Conservation (phyloP, 2,797 vertebrate species). For the Halcyon leucocephala region DNA sequence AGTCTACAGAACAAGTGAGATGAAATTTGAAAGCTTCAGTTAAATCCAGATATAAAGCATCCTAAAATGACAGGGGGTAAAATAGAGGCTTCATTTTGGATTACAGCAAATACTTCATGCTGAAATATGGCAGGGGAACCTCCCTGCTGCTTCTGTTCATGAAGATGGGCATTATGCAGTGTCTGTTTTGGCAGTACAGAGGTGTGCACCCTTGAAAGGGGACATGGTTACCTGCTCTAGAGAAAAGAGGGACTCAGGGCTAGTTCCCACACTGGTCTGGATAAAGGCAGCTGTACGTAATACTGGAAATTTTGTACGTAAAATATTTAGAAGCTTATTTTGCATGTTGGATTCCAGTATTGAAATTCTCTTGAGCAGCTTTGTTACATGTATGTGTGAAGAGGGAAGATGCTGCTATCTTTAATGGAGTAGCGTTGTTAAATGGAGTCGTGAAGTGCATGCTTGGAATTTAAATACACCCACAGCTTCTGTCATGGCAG, state of each 20-base stretch:
- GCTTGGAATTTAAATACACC: background rate
- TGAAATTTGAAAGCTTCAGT: background rate
- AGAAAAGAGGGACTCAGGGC: background rate
- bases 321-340: background rate
- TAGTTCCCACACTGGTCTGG: background rate
- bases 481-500: background rate
- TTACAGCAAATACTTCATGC: accelerated
- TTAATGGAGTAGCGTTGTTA: background rate
- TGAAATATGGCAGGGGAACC: background rate
- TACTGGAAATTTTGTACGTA: background rate
- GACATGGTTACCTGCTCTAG: background rate
- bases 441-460: background rate
- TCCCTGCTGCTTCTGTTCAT: background rate
- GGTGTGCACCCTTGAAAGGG: background rate
- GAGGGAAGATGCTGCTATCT: background rate
- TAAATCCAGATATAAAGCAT: background rate
- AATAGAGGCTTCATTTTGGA: background rate
- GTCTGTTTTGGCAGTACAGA: background rate
- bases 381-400: accelerated
- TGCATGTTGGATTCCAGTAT: background rate
- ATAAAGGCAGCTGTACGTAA: background rate
- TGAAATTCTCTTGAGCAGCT: background rate
- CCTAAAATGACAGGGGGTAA: background rate
- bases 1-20: background rate
- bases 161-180: background rate